A percentile compares a stretch with the other conserved stretches of the same genome.
These are phyloP conservation scores for Ommatoiulus sabulosus DNA, from an alignment of 2,888 invertebrate genomes.

Conservation along the genomic window DNA sequence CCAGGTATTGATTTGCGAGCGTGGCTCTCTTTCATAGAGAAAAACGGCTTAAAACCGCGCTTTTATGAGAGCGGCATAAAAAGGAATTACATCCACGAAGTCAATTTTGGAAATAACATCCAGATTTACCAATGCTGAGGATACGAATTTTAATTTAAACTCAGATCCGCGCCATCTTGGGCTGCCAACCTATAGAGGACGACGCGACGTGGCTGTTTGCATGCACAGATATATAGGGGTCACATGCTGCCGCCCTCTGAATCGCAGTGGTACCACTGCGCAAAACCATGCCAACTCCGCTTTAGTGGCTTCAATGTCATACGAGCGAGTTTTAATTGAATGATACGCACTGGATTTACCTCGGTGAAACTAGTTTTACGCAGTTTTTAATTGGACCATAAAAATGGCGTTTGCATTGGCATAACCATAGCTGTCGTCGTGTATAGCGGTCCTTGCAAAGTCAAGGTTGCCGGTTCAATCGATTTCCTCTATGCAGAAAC, in stretches of 20 bases:
- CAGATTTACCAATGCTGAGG: no score
- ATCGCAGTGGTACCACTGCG: not conserved
- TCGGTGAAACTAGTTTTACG: conserved; percentile 8
- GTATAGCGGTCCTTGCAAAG: not conserved
- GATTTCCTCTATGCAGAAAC: not conserved
- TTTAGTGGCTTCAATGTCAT: not conserved
- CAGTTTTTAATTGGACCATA: conserved; percentile 28
- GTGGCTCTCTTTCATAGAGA: not conserved
- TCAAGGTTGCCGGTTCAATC: not conserved
- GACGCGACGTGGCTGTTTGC: no score
- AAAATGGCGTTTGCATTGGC: not conserved
- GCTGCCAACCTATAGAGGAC: no score
- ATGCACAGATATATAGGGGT: no score
- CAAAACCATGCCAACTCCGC: not conserved
- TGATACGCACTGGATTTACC: not conserved
- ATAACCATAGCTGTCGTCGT: not conserved
- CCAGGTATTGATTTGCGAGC: not conserved
- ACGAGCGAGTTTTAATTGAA: not conserved
- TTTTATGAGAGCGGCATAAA: no score
- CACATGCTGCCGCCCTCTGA: not conserved
- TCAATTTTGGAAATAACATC: no score
- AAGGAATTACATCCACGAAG: no score
- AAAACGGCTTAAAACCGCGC: no score
- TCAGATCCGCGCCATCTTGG: no score
- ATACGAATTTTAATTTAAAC: no score